Evolutionary conservation across 2,113 vertebrate species (phyloP).

Genomic region (Nyctereutes procyonoides): DNA sequence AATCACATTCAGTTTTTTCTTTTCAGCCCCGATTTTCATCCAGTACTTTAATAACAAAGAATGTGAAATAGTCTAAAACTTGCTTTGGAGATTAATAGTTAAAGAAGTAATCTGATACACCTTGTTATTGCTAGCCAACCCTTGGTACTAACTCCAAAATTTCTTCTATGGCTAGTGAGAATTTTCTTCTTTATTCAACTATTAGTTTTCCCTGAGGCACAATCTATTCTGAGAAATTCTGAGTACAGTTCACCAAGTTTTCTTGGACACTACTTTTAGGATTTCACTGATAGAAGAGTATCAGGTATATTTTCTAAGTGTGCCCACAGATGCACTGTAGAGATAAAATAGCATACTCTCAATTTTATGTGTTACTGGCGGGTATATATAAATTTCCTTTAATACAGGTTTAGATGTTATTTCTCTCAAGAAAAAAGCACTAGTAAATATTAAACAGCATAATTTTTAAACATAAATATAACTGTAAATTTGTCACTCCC

Average conservation of each 20-base stretch:
- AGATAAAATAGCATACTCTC: background rate
- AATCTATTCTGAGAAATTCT: background rate
- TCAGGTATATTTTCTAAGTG: background rate
- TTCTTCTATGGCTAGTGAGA: background rate
- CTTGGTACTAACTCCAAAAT: background rate
- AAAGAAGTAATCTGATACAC: background rate
- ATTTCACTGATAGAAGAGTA: background rate
- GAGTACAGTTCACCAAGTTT: background rate
- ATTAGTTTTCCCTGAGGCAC: background rate
- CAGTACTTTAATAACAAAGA: background rate
- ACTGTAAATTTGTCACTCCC: background rate
- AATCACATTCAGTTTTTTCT: background rate
- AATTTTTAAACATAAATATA: background rate
- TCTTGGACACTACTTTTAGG: background rate
- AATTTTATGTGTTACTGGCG: background rate
- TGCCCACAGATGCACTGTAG: background rate
- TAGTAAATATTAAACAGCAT: background rate
- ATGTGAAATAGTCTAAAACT: background rate
- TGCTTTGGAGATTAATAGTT: background rate
- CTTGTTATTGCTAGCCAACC: background rate
- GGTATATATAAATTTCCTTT: background rate
- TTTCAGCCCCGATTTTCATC: background rate
- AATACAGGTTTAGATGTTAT: background rate
- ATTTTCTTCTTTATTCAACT: background rate
- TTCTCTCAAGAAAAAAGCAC: background rate